phyloP scores from a whole-genome alignment of 2,113 vertebrate genomes.

The Benitochromis conjunctus region DNA sequence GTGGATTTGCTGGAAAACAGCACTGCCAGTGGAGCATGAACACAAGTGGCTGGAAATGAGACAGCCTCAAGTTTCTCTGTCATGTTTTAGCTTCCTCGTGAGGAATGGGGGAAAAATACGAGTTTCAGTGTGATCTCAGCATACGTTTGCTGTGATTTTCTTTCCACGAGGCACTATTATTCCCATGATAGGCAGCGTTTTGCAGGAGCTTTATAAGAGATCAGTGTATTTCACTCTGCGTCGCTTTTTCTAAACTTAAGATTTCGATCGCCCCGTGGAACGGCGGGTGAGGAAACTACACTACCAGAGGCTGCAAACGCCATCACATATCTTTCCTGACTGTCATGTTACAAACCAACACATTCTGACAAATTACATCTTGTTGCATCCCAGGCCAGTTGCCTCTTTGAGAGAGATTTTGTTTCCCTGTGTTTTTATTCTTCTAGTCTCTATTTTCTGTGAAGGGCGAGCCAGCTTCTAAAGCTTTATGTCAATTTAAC shows the following conservation, averaged over 20 bases:
- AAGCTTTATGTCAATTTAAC: neutral
- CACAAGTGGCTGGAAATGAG: neutral
- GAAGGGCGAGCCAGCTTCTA: neutral
- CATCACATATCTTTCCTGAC: neutral
- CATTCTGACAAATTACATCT: neutral
- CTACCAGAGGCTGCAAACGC: neutral
- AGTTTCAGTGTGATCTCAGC: neutral
- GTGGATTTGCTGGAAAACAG: slow-evolving; percentile 7
- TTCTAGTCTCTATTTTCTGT: neutral
- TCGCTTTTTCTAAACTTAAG: neutral
- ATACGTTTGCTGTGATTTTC: neutral
- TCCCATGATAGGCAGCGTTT: neutral
- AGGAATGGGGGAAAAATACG: neutral
- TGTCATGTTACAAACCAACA: neutral
- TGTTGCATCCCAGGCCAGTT: neutral
- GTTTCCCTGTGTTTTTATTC: neutral
- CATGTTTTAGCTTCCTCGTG: neutral
- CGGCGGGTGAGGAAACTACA: neutral
- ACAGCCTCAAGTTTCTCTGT: neutral
- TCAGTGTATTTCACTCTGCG: neutral
- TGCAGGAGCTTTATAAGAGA: neutral
- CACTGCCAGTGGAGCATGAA: neutral
- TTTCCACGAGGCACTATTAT: neutral
- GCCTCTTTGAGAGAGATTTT: neutral
- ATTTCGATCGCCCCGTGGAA: neutral